phyloP scores from a whole-genome alignment of 2,113 vertebrate species.

The Tetrax tetrax region DNA sequence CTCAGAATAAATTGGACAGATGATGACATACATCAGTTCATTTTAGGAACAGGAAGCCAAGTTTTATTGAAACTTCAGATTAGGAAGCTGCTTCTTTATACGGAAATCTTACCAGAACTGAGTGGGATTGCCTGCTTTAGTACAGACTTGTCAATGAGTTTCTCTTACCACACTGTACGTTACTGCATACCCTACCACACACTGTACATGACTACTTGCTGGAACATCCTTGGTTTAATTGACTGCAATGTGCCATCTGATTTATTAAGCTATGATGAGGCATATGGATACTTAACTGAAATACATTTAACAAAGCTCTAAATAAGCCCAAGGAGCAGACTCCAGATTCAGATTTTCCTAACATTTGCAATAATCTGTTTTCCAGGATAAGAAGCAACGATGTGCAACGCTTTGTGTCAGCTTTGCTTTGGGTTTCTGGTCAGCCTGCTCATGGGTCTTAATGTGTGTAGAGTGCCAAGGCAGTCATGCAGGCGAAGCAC shows the following conservation, averaged over 20 bases:
- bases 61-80: background rate
- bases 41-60: background rate
- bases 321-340: background rate
- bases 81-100: background rate
- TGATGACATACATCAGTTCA: background rate
- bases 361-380: background rate
- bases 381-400: background rate
- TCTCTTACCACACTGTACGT: background rate
- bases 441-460: background rate
- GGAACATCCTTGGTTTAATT: background rate
- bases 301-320: background rate
- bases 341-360: background rate
- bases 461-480: fast-evolving
- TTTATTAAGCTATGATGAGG: background rate
- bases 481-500: background rate
- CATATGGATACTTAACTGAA: background rate
- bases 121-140: background rate
- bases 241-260: background rate
- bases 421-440: background rate
- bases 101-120: background rate
- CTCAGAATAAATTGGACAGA: background rate
- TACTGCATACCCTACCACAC: background rate
- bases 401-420: background rate
- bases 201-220: background rate
- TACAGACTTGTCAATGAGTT: fast-evolving